Percentiles rank a stretch among this genome's conserved stretches.
phyloP scores from a whole-genome alignment of 1,140 invertebrate species.

The Calephelis virginiensis region DNA sequence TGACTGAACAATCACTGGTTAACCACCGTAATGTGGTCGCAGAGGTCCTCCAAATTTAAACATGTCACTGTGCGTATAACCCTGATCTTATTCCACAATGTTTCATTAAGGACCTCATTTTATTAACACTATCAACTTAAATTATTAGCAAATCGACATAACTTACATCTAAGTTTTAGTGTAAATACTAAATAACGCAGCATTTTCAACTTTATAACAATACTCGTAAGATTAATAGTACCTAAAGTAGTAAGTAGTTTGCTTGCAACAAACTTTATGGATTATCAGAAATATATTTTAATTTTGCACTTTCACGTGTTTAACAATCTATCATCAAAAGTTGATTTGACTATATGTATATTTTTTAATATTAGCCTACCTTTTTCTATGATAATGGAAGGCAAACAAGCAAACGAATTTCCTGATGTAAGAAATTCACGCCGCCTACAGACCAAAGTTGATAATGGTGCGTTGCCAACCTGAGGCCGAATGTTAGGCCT shows the following conservation, averaged over 20 bases:
- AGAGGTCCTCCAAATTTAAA: background rate
- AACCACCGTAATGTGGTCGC: background rate
- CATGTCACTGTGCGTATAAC: no score
- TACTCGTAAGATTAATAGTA: conserved; percentile 3
- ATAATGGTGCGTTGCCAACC: no score
- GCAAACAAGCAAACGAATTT: no score
- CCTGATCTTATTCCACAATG: no score
- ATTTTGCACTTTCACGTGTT: no score
- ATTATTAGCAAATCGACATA: background rate
- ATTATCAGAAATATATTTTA: background rate
- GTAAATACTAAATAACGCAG: conserved; percentile 15
- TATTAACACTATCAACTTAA: background rate
- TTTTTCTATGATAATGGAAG: no score
- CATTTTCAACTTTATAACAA: conserved; percentile 8
- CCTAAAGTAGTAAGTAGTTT: background rate
- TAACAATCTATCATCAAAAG: no score
- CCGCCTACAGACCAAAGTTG: no score
- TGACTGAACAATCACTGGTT: conserved; percentile 12
- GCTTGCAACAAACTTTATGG: background rate
- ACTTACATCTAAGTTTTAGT: background rate
- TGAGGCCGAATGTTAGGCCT: no score
- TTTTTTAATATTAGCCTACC: no score
- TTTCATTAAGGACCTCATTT: background rate
- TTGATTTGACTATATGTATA: no score
- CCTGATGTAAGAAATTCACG: no score